Conservation (phyloP, 2,113 vertebrate genomes). For the Mormoops blainvillei region DNA sequence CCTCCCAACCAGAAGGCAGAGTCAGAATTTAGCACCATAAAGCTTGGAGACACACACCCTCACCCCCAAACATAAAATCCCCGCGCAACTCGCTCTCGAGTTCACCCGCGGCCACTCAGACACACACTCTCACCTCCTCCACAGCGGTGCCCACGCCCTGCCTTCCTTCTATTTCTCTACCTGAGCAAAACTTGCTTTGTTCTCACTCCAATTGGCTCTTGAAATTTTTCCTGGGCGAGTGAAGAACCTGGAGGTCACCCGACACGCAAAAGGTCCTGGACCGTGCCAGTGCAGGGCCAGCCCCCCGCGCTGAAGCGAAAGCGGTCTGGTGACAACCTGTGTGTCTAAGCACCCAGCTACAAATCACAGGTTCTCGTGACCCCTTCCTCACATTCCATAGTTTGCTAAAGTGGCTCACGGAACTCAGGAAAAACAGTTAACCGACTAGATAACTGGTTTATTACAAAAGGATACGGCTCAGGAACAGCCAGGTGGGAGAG, state of each 20-base stretch:
- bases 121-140: neutral
- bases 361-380: neutral
- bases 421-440: neutral
- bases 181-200: neutral
- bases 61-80: neutral
- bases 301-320: neutral
- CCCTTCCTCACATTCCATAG: neutral
- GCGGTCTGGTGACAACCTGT: neutral
- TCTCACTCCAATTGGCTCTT: neutral
- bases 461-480: neutral
- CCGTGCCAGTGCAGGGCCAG: neutral
- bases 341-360: neutral
- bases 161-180: neutral
- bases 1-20: neutral
- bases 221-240: neutral
- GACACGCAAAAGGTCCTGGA: neutral
- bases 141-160: neutral
- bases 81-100: neutral
- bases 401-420: neutral
- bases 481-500: neutral
- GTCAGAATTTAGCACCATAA: neutral
- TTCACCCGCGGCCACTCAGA: neutral
- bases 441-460: neutral
- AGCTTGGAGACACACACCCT: neutral
- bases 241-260: neutral